Conservation (phyloP, 2,888 invertebrate species). For the Chaitophorus viminalis region DNA sequence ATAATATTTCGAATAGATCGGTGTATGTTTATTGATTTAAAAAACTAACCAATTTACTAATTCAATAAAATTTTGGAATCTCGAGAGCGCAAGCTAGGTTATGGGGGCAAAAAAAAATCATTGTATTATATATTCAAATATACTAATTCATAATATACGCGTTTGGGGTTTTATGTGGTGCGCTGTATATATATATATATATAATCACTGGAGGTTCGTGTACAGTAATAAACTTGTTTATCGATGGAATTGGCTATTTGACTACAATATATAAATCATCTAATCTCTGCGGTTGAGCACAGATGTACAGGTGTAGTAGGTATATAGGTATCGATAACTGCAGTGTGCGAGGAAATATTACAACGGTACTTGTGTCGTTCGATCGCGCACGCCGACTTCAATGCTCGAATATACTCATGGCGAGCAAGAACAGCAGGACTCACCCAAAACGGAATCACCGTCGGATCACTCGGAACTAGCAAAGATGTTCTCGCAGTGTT, state of each 20-base stretch:
- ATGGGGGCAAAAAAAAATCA: too few species aligned
- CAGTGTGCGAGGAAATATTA: neutral
- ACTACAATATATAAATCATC: too few species aligned
- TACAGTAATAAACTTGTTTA: neutral
- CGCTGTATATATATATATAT: neutral
- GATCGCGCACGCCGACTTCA: neutral
- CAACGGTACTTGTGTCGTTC: neutral
- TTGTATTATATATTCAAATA: neutral
- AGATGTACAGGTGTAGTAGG: neutral
- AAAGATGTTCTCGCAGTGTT: too few species aligned
- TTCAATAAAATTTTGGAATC: neutral
- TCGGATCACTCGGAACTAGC: too few species aligned
- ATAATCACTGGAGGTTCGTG: neutral
- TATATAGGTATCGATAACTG: neutral
- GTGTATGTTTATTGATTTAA: neutral
- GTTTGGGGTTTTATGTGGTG: neutral
- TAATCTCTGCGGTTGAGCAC: neutral
- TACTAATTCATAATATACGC: neutral
- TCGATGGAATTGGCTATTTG: conserved; percentile 1
- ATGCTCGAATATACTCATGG: too few species aligned
- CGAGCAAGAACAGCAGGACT: too few species aligned
- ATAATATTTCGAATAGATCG: neutral
- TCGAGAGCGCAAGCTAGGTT: neutral
- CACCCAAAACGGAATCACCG: too few species aligned
- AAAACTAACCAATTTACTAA: conserved; percentile 23